Conservation (phyloP, 2,888 invertebrate species). For the Priocnemis perturbator region DNA sequence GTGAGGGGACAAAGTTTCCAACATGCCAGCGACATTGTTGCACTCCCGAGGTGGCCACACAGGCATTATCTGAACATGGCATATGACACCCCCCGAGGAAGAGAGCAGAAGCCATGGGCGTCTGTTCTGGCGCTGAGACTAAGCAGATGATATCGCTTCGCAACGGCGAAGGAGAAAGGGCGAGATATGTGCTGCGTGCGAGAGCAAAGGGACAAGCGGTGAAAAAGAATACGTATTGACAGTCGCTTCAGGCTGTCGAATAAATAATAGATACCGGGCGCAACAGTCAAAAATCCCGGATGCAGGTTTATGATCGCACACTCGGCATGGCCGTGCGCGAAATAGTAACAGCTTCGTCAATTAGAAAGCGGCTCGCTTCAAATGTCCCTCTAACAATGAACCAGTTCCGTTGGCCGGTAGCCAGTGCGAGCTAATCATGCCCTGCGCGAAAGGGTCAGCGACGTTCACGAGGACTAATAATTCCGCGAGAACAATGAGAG, state of each 20-base stretch:
- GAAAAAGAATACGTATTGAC: conserved; percentile 1
- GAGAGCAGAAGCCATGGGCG: conserved; percentile 59
- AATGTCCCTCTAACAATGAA: background rate
- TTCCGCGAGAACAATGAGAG: conserved; percentile 10
- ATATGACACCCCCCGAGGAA: conserved; percentile 51
- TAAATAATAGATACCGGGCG: background rate
- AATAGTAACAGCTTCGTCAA: too few species aligned
- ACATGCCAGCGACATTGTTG: background rate
- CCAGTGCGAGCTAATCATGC: conserved; percentile 16
- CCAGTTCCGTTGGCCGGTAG: conserved; percentile 13
- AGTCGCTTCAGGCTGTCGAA: background rate
- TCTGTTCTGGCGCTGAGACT: conserved; percentile 65
- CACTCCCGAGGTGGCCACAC: conserved; percentile 39
- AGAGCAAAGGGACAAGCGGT: conserved; percentile 15
- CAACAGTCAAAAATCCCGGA: too few species aligned
- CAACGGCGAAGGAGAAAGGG: conserved; percentile 23
- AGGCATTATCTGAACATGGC: conserved; percentile 41
- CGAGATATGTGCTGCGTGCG: conserved; percentile 18
- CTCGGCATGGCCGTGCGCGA: too few species aligned
- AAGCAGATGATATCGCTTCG: conserved; percentile 60
- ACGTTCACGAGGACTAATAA: conserved; percentile 5
- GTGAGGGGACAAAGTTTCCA: too few species aligned
- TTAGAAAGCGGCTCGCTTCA: too few species aligned
- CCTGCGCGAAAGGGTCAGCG: background rate
- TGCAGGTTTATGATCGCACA: background rate